phyloP scores from a whole-genome alignment of 2,113 vertebrate genomes.

The Mus pahari region DNA sequence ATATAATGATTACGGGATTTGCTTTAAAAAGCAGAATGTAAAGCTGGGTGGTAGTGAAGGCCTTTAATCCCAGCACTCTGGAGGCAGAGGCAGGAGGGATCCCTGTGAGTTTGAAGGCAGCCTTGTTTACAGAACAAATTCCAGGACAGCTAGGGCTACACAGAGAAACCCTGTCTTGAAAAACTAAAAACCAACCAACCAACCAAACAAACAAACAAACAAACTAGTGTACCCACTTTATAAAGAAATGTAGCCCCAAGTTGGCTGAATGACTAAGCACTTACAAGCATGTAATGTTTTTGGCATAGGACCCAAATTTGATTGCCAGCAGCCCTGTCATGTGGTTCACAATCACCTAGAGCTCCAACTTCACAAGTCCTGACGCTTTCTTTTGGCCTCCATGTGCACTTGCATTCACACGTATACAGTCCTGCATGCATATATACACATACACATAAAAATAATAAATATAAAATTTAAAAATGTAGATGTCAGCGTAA shows the following conservation, averaged over 20 bases:
- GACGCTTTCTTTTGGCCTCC: background rate
- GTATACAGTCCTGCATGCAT: background rate
- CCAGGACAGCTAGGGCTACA: background rate
- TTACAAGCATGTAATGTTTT: background rate
- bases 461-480: background rate
- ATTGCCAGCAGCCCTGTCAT: background rate
- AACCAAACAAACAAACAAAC: no score
- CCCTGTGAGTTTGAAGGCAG: background rate
- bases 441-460: background rate
- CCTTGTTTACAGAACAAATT: background rate
- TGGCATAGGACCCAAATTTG: background rate
- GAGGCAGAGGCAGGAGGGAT: background rate
- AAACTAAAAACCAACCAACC: background rate
- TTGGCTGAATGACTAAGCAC: background rate
- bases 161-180: background rate
- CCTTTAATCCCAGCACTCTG: background rate
- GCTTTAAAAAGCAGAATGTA: conserved; percentile 7
- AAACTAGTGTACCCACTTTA: background rate
- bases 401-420: background rate
- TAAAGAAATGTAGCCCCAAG: conserved; percentile 9
- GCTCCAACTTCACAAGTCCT: background rate
- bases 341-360: background rate
- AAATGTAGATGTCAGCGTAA: background rate
- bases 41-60: background rate
- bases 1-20: conserved; percentile 28